phyloP scores from a whole-genome alignment of 2,797 vertebrate species.

The Knipowitschia caucasica region DNA sequence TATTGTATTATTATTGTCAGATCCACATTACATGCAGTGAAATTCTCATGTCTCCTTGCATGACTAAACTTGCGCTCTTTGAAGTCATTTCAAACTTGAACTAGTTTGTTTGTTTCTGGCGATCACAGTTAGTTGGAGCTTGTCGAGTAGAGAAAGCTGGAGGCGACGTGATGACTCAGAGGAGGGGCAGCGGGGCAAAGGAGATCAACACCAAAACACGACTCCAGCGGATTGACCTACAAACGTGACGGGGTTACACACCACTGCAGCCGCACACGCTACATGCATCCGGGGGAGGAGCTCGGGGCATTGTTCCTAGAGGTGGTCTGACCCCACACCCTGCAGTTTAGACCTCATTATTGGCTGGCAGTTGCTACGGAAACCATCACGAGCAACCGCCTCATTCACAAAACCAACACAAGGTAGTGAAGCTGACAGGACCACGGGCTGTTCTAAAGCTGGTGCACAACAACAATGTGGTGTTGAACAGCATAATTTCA shows the following conservation, averaged over 20 bases:
- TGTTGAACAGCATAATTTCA: background rate
- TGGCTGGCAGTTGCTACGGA: slow-evolving; percentile 58
- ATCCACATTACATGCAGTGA: too few relatives aligned
- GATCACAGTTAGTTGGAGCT: slow-evolving; percentile 5
- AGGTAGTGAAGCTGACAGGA: slow-evolving; percentile 36
- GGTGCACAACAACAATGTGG: background rate
- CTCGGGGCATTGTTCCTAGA: slow-evolving; percentile 57
- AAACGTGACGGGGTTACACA: slow-evolving; percentile 38
- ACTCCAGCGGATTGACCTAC: slow-evolving; percentile 35
- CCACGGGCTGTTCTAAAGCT: slow-evolving; percentile 20
- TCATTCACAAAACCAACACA: slow-evolving; percentile 36
- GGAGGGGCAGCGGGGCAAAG: slow-evolving; percentile 14
- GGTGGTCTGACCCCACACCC: slow-evolving; percentile 73
- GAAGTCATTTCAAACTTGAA: slow-evolving; percentile 16
- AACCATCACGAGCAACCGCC: slow-evolving; percentile 43
- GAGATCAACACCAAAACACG: slow-evolving; percentile 35
- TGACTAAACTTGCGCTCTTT: background rate
- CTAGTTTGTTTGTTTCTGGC: background rate
- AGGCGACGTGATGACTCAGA: slow-evolving; percentile 6
- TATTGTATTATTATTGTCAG: too few relatives aligned
- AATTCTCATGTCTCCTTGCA: too few relatives aligned
- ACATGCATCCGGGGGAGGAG: slow-evolving; percentile 54
- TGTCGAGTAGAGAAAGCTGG: slow-evolving; percentile 11
- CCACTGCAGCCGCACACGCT: slow-evolving; percentile 29
- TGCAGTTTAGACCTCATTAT: slow-evolving; percentile 49